phyloP scores from a whole-genome alignment of 2,113 vertebrate species.

The Apus apus region DNA sequence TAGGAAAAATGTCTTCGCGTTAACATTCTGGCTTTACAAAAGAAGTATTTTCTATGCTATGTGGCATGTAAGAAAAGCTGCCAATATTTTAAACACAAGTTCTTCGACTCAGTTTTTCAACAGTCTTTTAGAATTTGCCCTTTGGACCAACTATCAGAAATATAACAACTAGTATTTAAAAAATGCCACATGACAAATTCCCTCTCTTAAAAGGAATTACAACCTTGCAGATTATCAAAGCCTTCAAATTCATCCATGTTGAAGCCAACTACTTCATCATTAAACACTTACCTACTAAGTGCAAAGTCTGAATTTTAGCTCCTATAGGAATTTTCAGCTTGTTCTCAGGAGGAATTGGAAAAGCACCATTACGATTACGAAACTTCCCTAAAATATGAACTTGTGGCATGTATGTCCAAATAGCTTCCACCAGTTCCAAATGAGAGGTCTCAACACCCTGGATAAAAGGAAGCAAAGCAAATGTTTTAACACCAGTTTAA shows the following conservation, averaged over 20 bases:
- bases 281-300: conserved; percentile 92
- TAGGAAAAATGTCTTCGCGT: not conserved
- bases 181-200: not conserved
- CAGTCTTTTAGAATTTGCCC: not conserved
- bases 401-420: conserved; percentile 99
- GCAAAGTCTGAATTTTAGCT: conserved; percentile 98
- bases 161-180: not conserved
- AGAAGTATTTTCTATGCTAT: not conserved
- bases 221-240: not conserved
- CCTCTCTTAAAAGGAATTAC: not conserved
- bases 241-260: not conserved
- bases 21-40: not conserved
- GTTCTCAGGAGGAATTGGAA: conserved; percentile 98
- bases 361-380: conserved; percentile 97
- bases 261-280: not conserved
- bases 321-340: conserved; percentile 97
- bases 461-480: conserved; percentile 52
- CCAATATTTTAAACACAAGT: not conserved
- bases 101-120: not conserved
- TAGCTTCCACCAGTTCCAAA: conserved; percentile 96
- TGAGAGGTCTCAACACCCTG: conserved; percentile 98
- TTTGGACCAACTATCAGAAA: not conserved
- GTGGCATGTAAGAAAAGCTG: not conserved
- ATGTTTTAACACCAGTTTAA: conserved; percentile 12
- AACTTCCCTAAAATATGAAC: conserved; percentile 98